Evolutionary conservation across 2,113 vertebrate species (phyloP).

Genomic region (Carollia perspicillata): DNA sequence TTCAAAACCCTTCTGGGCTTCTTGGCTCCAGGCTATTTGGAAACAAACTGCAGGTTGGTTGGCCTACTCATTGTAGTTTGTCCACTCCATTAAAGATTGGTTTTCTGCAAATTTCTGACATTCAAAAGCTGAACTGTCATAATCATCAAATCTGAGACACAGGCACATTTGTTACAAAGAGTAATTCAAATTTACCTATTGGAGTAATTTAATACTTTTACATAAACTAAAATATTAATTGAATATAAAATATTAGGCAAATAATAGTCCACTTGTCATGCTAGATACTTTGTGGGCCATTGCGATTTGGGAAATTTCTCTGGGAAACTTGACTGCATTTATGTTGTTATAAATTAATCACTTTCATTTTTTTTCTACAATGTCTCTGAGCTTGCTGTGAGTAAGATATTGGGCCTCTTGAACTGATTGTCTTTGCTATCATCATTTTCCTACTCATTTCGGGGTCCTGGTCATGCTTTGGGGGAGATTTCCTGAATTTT

Average conservation of each 20-base stretch:
- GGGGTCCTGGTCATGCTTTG: neutral
- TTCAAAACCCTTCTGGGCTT: neutral
- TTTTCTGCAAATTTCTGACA: neutral
- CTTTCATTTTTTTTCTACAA: neutral
- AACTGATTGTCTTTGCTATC: neutral
- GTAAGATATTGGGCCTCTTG: neutral
- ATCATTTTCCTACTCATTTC: neutral
- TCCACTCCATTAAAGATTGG: neutral
- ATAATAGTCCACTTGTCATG: neutral
- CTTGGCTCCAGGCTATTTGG: neutral
- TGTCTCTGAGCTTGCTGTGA: neutral
- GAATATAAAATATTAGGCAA: neutral
- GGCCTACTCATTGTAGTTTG: neutral
- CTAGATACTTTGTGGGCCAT: neutral
- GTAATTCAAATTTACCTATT: neutral
- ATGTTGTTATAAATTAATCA: neutral
- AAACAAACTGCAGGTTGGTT: neutral
- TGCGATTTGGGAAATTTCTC: neutral
- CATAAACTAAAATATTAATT: neutral
- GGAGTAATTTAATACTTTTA: neutral
- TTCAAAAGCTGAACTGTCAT: neutral
- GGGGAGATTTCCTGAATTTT: neutral
- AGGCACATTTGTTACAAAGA: neutral
- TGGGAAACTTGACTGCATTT: neutral
- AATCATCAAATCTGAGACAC: neutral